phyloP scores from a whole-genome alignment of 2,888 invertebrate species.

The Leptopilina syphax region DNA sequence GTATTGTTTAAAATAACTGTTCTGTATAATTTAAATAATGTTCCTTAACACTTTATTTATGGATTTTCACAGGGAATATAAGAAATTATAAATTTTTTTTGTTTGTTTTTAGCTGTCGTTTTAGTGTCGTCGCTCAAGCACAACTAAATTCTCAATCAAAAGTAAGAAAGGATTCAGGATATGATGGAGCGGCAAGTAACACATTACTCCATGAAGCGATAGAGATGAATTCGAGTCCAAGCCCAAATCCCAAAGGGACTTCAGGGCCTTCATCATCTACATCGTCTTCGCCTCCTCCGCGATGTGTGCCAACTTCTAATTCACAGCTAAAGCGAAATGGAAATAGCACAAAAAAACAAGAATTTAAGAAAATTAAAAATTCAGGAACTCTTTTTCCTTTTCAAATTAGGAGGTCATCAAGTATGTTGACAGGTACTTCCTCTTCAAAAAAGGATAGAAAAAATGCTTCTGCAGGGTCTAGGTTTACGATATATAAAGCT shows the following conservation, averaged over 20 bases:
- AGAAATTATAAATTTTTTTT: too few relatives aligned
- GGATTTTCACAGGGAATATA: too few relatives aligned
- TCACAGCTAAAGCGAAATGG: conserved; percentile 70
- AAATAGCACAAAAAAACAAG: conserved; percentile 68
- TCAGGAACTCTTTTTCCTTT: conserved; percentile 70
- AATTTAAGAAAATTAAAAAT: conserved; percentile 70
- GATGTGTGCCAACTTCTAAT: conserved; percentile 57
- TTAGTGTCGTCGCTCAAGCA: conserved; percentile 73
- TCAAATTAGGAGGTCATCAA: conserved; percentile 69
- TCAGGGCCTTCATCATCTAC: conserved; percentile 74
- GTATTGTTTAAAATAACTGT: too few relatives aligned
- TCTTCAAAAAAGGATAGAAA: conserved; percentile 86
- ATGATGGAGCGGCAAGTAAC: conserved; percentile 69
- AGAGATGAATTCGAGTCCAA: conserved; percentile 72
- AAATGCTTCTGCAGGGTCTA: conserved; percentile 82
- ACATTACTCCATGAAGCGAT: conserved; percentile 67
- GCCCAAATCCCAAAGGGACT: conserved; percentile 69
- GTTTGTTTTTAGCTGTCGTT: conserved; percentile 64
- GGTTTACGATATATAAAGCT: conserved; percentile 95
- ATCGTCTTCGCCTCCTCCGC: conserved; percentile 68
- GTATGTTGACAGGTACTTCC: conserved; percentile 74
- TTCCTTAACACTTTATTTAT: too few relatives aligned
- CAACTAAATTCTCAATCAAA: conserved; percentile 64
- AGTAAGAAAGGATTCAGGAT: conserved; percentile 69
- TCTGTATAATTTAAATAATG: too few relatives aligned